Evolutionary conservation across 2,113 vertebrate species (phyloP).

Genomic region (Xerus inauris): DNA sequence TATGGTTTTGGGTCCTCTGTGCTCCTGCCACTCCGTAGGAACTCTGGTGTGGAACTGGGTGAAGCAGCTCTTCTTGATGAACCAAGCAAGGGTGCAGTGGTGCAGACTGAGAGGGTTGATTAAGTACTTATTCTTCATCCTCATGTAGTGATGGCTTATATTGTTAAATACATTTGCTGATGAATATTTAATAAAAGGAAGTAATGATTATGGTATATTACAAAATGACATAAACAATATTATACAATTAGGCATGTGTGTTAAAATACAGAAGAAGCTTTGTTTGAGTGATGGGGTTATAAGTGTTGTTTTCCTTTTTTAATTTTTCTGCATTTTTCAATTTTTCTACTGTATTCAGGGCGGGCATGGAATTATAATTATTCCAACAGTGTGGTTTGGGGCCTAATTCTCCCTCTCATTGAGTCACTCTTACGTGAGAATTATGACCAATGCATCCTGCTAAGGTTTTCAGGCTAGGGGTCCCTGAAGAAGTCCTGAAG

Average conservation of each 20-base stretch:
- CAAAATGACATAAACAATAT: not conserved
- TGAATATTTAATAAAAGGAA: not conserved
- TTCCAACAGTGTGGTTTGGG: not conserved
- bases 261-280: not conserved
- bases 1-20: too few relatives aligned
- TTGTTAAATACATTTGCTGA: not conserved
- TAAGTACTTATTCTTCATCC: not conserved
- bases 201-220: not conserved
- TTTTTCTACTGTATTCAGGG: not conserved
- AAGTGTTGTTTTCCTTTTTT: not conserved
- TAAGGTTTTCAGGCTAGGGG: rapidly evolving
- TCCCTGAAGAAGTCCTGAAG: rapidly evolving
- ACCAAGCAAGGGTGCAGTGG: not conserved
- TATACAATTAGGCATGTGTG: not conserved
- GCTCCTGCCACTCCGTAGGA: too few relatives aligned
- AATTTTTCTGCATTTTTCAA: not conserved
- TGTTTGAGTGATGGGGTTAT: not conserved
- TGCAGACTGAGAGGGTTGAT: too few relatives aligned
- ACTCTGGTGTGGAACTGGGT: too few relatives aligned
- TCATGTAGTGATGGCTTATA: not conserved
- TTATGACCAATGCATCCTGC: rapidly evolving
- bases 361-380: not conserved
- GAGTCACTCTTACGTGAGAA: not conserved
- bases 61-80: too few relatives aligned
- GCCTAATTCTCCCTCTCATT: rapidly evolving